Evolutionary conservation across 1,140 invertebrate genomes (phyloP).

Genomic region (Micrasema longulum): DNA sequence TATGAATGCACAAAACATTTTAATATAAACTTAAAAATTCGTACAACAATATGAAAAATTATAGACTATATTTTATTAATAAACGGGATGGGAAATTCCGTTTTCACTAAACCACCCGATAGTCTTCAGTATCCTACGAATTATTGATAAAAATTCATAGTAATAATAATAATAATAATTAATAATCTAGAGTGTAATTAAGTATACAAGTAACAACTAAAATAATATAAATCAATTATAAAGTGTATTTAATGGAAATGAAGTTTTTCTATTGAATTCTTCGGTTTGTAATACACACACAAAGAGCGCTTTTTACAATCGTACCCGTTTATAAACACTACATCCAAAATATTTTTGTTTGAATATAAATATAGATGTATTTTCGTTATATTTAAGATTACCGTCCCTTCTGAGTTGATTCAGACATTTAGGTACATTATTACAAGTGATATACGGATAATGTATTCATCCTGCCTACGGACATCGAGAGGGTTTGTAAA

Average conservation of each 20-base stretch:
- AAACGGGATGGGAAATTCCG: slow-evolving; percentile 74
- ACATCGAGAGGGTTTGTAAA: slow-evolving; percentile 54
- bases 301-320: slow-evolving; percentile 43
- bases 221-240: not conserved
- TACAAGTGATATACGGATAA: slow-evolving; percentile 52
- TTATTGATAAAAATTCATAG: slow-evolving; percentile 52
- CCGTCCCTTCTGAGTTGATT: slow-evolving; percentile 35
- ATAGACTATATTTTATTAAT: slow-evolving; percentile 76
- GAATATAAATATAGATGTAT: slow-evolving; percentile 56
- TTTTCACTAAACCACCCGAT: slow-evolving; percentile 66
- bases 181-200: slow-evolving; percentile 20
- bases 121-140: slow-evolving; percentile 54
- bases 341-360: slow-evolving; percentile 55
- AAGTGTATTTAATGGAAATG: not conserved
- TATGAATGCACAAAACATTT: slow-evolving; percentile 78
- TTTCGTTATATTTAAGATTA: slow-evolving; percentile 51
- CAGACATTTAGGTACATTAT: slow-evolving; percentile 39
- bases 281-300: slow-evolving; percentile 16
- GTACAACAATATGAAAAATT: slow-evolving; percentile 85
- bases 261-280: not conserved
- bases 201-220: slow-evolving; percentile 18
- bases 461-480: slow-evolving; percentile 49
- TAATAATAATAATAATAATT: slow-evolving; percentile 14
- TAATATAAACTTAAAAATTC: slow-evolving; percentile 88
- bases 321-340: slow-evolving; percentile 53